Conservation (phyloP, 2,113 vertebrate genomes). For the Bombycilla garrulus region DNA sequence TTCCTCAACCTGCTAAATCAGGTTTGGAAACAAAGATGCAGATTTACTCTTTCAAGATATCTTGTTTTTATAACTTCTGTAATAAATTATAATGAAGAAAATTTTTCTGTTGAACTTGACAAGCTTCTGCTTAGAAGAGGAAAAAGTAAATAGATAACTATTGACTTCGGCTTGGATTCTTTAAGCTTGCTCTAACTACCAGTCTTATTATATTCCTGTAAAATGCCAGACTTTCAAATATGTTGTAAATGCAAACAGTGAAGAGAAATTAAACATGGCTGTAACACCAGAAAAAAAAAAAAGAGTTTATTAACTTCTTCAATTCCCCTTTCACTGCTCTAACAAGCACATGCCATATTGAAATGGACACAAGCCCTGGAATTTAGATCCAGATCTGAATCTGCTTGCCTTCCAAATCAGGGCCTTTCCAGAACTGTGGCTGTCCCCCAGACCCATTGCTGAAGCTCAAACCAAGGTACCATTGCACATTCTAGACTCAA, state of each 20-base stretch:
- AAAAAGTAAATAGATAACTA: neutral
- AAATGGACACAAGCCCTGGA: neutral
- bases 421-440: neutral
- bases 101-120: constrained; percentile 2
- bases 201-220: neutral
- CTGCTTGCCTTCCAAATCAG: neutral
- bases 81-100: constrained; percentile 20
- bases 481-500: neutral
- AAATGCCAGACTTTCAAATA: constrained; percentile 23
- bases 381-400: neutral
- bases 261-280: neutral
- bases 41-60: neutral
- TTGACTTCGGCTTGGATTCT: constrained; percentile 22
- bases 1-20: neutral
- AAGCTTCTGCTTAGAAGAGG: neutral
- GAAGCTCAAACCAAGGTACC: neutral
- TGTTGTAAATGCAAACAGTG: neutral
- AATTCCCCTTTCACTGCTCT: neutral
- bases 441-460: neutral
- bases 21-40: neutral
- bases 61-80: neutral
- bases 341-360: neutral
- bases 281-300: neutral
- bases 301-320: neutral
- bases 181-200: constrained; percentile 22